Conservation (phyloP, 2,888 invertebrate species). For the Synergus umbraculus region DNA sequence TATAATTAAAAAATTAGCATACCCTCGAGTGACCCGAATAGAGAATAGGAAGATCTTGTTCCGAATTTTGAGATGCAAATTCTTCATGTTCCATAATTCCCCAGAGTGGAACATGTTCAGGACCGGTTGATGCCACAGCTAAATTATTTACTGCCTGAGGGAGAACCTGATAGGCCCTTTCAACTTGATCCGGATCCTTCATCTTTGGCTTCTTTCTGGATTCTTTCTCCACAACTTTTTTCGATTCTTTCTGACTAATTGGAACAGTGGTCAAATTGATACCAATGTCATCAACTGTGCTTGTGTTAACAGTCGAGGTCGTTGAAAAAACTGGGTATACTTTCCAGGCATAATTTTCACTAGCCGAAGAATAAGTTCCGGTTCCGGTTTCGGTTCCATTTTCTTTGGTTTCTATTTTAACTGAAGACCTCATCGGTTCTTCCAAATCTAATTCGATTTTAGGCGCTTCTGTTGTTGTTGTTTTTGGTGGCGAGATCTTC, state of each 20-base stretch:
- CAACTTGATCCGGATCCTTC: constrained; percentile 65
- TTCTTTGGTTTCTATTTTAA: constrained; percentile 4
- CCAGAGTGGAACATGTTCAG: constrained; percentile 71
- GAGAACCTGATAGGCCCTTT: constrained; percentile 73
- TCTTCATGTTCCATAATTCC: constrained; percentile 75
- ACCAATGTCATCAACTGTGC: constrained; percentile 85
- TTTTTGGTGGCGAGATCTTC: background rate
- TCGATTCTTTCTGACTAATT: constrained; percentile 63
- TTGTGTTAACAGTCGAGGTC: constrained; percentile 73
- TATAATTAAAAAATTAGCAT: constrained; percentile 52
- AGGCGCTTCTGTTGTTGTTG: background rate
- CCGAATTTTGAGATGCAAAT: constrained; percentile 57
- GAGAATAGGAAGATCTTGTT: constrained; percentile 62
- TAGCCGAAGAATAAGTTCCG: background rate
- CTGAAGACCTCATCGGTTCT: background rate
- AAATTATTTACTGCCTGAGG: constrained; percentile 75
- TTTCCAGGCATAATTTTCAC: background rate
- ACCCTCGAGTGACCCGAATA: constrained; percentile 84
- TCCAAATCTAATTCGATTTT: background rate
- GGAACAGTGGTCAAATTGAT: constrained; percentile 88
- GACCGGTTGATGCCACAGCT: constrained; percentile 71
- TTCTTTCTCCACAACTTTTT: constrained; percentile 65
- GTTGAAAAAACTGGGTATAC: constrained; percentile 13
- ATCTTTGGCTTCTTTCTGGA: constrained; percentile 49
- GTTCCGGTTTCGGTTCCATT: background rate